phyloP scores from a whole-genome alignment of 2,888 invertebrate genomes.

The Phaedon cochleariae region DNA sequence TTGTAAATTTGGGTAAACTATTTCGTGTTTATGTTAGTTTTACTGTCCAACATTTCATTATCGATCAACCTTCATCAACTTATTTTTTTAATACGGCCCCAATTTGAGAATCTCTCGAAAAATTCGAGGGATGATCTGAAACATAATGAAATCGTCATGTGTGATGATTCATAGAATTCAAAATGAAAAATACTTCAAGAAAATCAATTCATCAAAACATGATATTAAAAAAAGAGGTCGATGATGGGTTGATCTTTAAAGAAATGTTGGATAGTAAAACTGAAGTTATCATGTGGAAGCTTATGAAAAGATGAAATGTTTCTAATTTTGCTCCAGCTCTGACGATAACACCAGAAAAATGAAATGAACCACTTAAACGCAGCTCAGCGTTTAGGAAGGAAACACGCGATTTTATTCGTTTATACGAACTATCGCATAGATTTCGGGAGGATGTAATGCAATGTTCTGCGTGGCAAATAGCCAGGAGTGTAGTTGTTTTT shows the following conservation, averaged over 20 bases:
- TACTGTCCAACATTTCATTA: neutral
- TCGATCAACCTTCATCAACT: neutral
- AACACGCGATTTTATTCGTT: too few species aligned
- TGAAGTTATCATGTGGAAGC: neutral
- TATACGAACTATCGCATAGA: too few species aligned
- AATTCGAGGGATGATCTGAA: neutral
- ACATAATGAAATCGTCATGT: neutral
- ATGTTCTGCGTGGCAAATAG: too few species aligned
- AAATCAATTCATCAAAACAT: neutral
- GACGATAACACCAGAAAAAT: neutral
- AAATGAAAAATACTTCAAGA: neutral
- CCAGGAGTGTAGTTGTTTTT: too few species aligned
- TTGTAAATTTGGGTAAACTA: neutral
- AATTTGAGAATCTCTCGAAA: neutral
- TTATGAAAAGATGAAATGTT: neutral
- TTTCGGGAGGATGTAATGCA: too few species aligned
- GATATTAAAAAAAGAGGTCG: neutral
- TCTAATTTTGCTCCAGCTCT: neutral
- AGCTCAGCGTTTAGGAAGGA: too few species aligned
- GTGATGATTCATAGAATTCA: too few species aligned
- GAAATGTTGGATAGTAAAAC: neutral
- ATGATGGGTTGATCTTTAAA: neutral
- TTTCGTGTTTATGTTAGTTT: neutral
- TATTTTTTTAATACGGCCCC: neutral
- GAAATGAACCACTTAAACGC: too few species aligned